Base-by-base conservation (phyloP, 2,797 vertebrate genomes). In the Ceyx erithaca region DNA sequence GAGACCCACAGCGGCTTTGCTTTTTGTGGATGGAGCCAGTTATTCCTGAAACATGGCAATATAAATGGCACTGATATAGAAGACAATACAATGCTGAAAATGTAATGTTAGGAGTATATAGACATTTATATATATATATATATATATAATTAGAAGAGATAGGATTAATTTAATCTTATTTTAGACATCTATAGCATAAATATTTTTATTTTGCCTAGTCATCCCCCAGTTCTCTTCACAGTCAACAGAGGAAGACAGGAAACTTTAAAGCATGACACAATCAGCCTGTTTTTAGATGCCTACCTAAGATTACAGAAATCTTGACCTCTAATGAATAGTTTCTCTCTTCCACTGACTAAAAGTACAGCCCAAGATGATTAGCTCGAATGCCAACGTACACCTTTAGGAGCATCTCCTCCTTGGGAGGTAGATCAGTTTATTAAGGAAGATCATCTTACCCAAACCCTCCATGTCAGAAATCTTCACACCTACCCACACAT, bases 391-490 rank as follows among this genome's bases (percentile, higher is more conserved):
- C 68, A 26, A 48, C 11, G 31, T 35, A 41, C 15, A 41, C 37
- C 9, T 83, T 57, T 40, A 70, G 30, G 12, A 40, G 9, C 7
- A 41, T 48, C 40, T 80, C 21, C n/a, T 33, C 85, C 52, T 31
- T 4, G 41, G 31, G 30, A 86, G 37, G 37, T 37, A 37, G 37
- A 37, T 37, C 37, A 37, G 37, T 37, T 37, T 37, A 35, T n/a
- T 4, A 77, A 49, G 37, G n/a, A 70, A 80, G 15, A 82, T 30
- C 25, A 82, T 14, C 10, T 45, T 70, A 73, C 10, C 28, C 35
- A 69, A 59, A 51, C 7, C 10, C 5, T 81, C 26, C 6, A 1
- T 0, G 0, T 2, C 5, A 4, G 45, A 71, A 78, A 46, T 26
- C 37, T 76, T 85, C 57, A 48, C 1, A 3, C 14, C 9, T 73